phyloP scores from a whole-genome alignment of 1,140 invertebrate genomes.

The Magallana ariakensis region DNA sequence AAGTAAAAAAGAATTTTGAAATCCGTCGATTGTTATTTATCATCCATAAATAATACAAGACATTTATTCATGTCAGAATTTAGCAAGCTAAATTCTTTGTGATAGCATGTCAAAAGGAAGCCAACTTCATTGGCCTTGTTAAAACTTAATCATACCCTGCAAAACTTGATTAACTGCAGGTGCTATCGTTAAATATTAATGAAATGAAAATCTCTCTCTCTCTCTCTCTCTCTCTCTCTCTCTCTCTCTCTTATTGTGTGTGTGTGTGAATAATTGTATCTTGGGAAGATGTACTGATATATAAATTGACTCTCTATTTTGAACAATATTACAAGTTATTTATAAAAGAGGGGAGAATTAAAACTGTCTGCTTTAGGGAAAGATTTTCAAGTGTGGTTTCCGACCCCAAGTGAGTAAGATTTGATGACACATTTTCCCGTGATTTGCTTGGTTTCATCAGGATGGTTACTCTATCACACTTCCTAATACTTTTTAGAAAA shows the following conservation, averaged over 20 bases:
- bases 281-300: no score
- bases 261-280: no score
- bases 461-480: constrained; percentile 11
- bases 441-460: not conserved
- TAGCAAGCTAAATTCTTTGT: not conserved
- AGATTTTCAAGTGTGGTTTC: not conserved
- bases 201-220: not conserved
- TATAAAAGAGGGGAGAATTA: not conserved
- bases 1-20: constrained; percentile 24
- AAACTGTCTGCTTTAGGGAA: not conserved
- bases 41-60: not conserved
- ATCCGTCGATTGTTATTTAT: constrained; percentile 9
- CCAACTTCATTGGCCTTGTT: not conserved
- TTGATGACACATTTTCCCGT: constrained; percentile 2
- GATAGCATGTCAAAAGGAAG: not conserved
- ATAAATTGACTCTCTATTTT: no score
- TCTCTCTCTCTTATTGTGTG: not conserved
- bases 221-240: not conserved
- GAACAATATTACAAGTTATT: not conserved
- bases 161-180: not conserved
- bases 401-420: constrained; percentile 5
- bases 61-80: not conserved
- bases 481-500: constrained; percentile 37
- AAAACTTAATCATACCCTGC: not conserved
- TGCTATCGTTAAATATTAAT: not conserved